phyloP scores from a whole-genome alignment of 1,140 invertebrate genomes.

The Babylonia areolata region DNA sequence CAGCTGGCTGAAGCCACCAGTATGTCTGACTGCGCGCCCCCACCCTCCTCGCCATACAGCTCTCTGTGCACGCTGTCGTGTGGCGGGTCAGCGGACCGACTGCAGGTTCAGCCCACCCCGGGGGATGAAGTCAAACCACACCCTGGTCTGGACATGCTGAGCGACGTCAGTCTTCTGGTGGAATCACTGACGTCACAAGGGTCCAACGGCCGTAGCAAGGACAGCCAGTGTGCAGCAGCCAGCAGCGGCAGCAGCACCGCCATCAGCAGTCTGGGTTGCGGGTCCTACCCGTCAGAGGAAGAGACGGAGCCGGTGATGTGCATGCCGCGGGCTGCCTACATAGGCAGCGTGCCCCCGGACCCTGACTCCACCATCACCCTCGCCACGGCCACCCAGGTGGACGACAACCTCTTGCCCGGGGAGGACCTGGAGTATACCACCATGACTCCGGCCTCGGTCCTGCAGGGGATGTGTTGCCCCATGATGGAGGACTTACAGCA shows the following conservation, averaged over 20 bases:
- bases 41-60: neutral
- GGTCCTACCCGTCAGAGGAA: neutral
- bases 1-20: neutral
- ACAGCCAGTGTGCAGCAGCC: neutral
- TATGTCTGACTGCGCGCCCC: neutral
- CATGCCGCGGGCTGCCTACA: neutral
- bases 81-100: neutral
- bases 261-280: neutral
- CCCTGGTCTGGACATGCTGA: constrained; percentile 26
- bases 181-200: neutral
- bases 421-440: neutral
- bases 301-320: neutral
- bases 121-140: neutral
- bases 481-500: neutral
- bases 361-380: neutral
- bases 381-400: neutral
- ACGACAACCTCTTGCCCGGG: neutral
- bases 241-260: neutral
- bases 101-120: neutral
- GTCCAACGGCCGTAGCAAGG: neutral
- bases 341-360: neutral
- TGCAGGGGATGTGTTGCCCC: neutral
- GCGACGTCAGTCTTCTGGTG: constrained; percentile 26
- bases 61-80: neutral
- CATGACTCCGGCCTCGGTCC: neutral